Conservation (phyloP, 2,797 vertebrate genomes). For the Limosa lapponica region DNA sequence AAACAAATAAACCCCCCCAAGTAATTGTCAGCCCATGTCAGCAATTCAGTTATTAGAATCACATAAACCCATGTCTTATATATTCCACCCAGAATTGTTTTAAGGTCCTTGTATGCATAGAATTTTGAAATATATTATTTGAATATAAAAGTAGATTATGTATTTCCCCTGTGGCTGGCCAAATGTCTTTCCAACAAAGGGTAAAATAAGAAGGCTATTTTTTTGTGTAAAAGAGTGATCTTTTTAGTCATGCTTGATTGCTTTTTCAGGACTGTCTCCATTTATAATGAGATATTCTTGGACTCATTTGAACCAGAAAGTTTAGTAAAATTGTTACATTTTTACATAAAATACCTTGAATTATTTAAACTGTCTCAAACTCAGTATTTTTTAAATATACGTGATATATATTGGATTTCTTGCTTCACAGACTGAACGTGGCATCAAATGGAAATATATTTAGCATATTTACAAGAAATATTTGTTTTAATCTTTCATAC, state of each 20-base stretch:
- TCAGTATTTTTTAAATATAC: not conserved
- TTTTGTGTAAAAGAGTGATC: conserved; percentile 84
- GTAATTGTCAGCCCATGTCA: conserved; percentile 68
- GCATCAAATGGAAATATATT: conserved; percentile 12
- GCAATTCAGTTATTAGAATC: conserved; percentile 73
- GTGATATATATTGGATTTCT: conserved; percentile 18
- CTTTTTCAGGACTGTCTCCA: conserved; percentile 83
- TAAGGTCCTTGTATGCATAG: conserved; percentile 75
- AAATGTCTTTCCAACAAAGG: conserved; percentile 86
- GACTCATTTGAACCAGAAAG: conserved; percentile 84
- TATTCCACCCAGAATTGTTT: conserved; percentile 78
- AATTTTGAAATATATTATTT: conserved; percentile 83
- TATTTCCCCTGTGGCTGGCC: conserved; percentile 84
- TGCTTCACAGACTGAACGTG: not conserved
- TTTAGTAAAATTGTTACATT: conserved; percentile 78
- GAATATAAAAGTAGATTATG: conserved; percentile 86
- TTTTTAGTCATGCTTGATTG: conserved; percentile 85
- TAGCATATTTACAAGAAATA: conserved; percentile 39
- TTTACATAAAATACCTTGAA: conserved; percentile 72
- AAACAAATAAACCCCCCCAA: conserved; percentile 44
- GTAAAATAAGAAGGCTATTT: conserved; percentile 85
- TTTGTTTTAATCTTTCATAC: conserved; percentile 70
- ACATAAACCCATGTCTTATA: conserved; percentile 64
- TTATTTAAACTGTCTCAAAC: conserved; percentile 54
- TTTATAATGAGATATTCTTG: conserved; percentile 85